These are phyloP conservation scores for Drosophila arizonae DNA, from an alignment of 1,140 invertebrate genomes.

Conservation along the genomic window DNA sequence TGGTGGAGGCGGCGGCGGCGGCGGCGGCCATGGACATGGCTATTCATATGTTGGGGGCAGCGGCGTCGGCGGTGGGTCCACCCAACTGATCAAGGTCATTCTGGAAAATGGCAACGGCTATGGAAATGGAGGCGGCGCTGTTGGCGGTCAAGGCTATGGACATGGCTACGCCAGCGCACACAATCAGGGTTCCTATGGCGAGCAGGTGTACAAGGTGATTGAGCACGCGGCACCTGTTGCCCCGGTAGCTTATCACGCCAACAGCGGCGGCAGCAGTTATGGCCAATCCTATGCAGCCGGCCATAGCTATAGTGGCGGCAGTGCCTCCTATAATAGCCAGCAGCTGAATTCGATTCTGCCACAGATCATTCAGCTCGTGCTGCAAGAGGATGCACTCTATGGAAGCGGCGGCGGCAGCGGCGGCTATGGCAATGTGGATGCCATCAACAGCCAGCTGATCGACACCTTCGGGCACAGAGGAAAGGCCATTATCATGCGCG, in stretches of 20 bases:
- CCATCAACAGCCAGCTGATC: constrained; percentile 67
- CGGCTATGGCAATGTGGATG: constrained; percentile 50
- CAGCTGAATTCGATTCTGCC: constrained; percentile 68
- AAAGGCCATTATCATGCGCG: constrained; percentile 65
- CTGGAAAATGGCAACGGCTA: constrained; percentile 61
- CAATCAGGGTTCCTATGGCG: constrained; percentile 35
- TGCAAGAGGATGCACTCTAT: constrained; percentile 58
- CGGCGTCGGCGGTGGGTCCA: constrained; percentile 35
- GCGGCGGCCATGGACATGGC: constrained; percentile 17
- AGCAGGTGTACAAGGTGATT: constrained; percentile 70
- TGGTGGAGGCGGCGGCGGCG: constrained; percentile 16
- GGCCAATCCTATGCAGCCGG: constrained; percentile 62
- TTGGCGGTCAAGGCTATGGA: constrained; percentile 32
- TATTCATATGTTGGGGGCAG: constrained; percentile 5
- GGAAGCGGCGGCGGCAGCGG: constrained; percentile 45
- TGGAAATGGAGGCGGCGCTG: constrained; percentile 28
- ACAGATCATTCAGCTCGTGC: constrained; percentile 70
- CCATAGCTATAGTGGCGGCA: constrained; percentile 57
- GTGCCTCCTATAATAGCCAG: constrained; percentile 28
- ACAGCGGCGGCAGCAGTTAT: constrained; percentile 32
- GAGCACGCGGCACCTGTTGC: constrained; percentile 50
- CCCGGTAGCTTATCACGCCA: constrained; percentile 48
- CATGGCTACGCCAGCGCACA: constrained; percentile 42
- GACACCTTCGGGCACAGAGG: constrained; percentile 57
- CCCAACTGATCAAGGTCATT: constrained; percentile 71